Evolutionary conservation across 2,888 invertebrate genomes (phyloP), one percentile per base, ranked within the genome.

Genomic region (Lepas anatifera): DNA sequence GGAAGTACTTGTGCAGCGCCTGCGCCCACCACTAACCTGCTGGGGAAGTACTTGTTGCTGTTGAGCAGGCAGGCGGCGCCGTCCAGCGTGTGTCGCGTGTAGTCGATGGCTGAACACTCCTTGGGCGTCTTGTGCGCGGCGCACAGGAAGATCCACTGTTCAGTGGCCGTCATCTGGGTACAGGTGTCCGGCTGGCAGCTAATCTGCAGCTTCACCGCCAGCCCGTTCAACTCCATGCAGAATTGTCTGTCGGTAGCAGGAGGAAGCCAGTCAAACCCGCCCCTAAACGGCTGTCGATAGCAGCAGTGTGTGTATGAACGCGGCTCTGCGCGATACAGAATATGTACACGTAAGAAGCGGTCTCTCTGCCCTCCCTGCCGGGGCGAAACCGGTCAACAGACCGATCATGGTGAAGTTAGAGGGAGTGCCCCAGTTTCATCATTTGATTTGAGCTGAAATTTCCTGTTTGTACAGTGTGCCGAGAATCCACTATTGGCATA

Each of bases 81-180:
- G 82, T 99, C 99, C 73, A 99, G 84, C 63, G 99, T 99, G 80
- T 99, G 99, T 76, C 99, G 85, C 2, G 98, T 99, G 78, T 99
- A 99, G 82, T 99, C 98, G 80, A 99, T 99, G 69, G 99, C 99
- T 71, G 98, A 95, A 81, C 99, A 99, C 86, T 99, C 99, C 81
- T 99, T 99, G 52, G 99, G 99, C 73, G 98, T 98, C 85, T 99
- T 99, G 81, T 99, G 99, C 58, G 99, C 98, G 71, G 99, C 99
- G 84, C 99, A 99, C 69, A 99, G 83, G 81, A 99, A 99, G 81
- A 99, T 99, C 99, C 99, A 99, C 79, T 99, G 98, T 81, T 99
- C 98, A 39, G 99, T 99, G 41, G 99, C 99, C 64, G 98, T 99
- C 99, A 99, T 99, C 83, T 99, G 98, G 72, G 92, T 94, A 81